Evolutionary conservation across 2,797 vertebrate genomes (phyloP).

Genomic region (Glyptemys insculpta): DNA sequence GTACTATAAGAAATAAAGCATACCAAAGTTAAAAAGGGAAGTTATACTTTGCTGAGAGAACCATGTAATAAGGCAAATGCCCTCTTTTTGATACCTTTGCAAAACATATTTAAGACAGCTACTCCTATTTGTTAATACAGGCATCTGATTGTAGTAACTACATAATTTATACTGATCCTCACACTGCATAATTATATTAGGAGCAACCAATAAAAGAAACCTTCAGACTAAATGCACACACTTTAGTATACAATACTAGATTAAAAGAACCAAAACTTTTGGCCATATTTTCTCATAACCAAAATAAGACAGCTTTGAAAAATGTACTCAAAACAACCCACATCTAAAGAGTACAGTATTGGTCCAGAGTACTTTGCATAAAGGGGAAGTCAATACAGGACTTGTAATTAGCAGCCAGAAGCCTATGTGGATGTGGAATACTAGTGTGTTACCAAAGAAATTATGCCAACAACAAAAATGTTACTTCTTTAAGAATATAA

Average conservation of each 20-base stretch:
- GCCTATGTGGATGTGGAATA: neutral
- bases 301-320: slow-evolving; percentile 1
- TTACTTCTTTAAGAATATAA: neutral
- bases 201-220: neutral
- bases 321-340: neutral
- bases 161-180: neutral
- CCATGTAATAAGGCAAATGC: neutral
- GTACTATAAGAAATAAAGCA: neutral
- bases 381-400: slow-evolving; percentile 15
- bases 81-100: neutral
- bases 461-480: neutral
- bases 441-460: slow-evolving; percentile 7
- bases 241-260: neutral
- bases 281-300: slow-evolving; percentile 18
- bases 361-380: neutral
- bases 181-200: neutral
- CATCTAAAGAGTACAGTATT: neutral
- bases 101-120: slow-evolving; percentile 1
- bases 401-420: slow-evolving; percentile 16
- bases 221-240: neutral
- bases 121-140: neutral
- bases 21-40: neutral
- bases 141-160: neutral
- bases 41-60: neutral
- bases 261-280: neutral